These are phyloP conservation scores for Blomia tropicalis DNA, from an alignment of 2,888 invertebrate genomes.

Conservation along the genomic window DNA sequence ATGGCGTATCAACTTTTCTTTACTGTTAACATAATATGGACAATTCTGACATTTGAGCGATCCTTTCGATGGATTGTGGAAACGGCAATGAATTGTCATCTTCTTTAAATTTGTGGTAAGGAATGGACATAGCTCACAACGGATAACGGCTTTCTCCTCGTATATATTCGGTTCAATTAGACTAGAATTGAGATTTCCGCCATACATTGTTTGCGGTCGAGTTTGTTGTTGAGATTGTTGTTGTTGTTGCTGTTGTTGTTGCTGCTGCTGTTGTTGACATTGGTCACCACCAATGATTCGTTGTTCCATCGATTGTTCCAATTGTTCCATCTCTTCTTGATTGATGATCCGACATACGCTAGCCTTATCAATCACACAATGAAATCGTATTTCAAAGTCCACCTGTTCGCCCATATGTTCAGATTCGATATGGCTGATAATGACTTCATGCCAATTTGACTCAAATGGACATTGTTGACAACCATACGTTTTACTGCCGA, in stretches of 20 bases:
- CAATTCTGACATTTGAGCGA: conserved; percentile 65
- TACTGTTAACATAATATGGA: conserved; percentile 44
- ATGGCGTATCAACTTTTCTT: conserved; percentile 4
- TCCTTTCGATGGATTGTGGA: conserved; percentile 49
- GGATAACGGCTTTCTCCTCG: conserved; percentile 18
- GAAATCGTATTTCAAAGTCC: conserved; percentile 28
- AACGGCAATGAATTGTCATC: conserved; percentile 49
- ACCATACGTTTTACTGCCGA: conserved; percentile 29
- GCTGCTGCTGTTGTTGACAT: too few species aligned
- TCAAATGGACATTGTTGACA: conserved; percentile 35
- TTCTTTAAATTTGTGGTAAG: conserved; percentile 45
- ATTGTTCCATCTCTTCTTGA: neutral
- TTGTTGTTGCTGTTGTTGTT: neutral
- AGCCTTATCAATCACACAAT: conserved; percentile 23
- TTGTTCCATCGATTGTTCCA: neutral
- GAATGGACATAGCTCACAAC: conserved; percentile 57
- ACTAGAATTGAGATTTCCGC: neutral
- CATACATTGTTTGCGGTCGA: too few species aligned
- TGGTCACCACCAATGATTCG: too few species aligned
- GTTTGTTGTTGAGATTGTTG: too few species aligned
- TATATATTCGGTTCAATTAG: conserved; percentile 12
- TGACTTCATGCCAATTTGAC: conserved; percentile 36
- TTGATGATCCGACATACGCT: conserved; percentile 19
- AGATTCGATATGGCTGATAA: conserved; percentile 34
- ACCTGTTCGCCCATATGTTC: conserved; percentile 30